A percentile compares a stretch with the other conserved stretches of the same genome.
Conservation (phyloP, 2,888 invertebrate genomes). For the Cancer borealis region DNA sequence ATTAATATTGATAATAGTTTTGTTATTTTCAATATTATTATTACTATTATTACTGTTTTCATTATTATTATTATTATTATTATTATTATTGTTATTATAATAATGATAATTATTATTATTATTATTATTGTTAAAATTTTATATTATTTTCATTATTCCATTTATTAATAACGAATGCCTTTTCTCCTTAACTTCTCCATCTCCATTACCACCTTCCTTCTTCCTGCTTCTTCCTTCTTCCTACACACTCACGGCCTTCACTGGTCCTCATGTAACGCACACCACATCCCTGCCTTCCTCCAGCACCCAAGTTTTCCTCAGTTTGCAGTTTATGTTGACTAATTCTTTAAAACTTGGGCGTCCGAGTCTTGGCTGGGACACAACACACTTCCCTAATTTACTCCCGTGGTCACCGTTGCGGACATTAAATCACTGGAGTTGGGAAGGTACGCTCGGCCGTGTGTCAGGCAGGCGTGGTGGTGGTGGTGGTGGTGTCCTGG, state of each 20-base stretch:
- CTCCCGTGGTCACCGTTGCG: not conserved
- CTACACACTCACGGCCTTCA: not conserved
- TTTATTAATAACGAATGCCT: too few species aligned
- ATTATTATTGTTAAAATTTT: too few species aligned
- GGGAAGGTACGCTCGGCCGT: not conserved
- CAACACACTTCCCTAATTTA: conserved; percentile 38
- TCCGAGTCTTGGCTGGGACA: conserved; percentile 2
- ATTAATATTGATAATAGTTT: not conserved
- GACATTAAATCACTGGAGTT: conserved; percentile 7
- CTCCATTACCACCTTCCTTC: too few species aligned
- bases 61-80: not conserved
- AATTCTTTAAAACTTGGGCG: not conserved
- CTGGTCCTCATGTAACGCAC: not conserved
- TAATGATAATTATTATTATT: not conserved
- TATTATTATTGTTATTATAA: not conserved
- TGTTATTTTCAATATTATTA: not conserved
- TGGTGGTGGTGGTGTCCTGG: not conserved
- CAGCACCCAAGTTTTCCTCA: not conserved
- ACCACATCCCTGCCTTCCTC: not conserved
- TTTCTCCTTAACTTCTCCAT: too few species aligned
- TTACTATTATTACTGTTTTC: not conserved
- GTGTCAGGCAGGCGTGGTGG: conserved; percentile 2
- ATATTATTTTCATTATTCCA: too few species aligned
- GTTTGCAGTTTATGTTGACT: conserved; percentile 9
- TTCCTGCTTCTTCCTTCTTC: too few species aligned